Conservation (phyloP, 37 sponge, comb jelly and placozoan species). For the Beroe forskalii region DNA sequence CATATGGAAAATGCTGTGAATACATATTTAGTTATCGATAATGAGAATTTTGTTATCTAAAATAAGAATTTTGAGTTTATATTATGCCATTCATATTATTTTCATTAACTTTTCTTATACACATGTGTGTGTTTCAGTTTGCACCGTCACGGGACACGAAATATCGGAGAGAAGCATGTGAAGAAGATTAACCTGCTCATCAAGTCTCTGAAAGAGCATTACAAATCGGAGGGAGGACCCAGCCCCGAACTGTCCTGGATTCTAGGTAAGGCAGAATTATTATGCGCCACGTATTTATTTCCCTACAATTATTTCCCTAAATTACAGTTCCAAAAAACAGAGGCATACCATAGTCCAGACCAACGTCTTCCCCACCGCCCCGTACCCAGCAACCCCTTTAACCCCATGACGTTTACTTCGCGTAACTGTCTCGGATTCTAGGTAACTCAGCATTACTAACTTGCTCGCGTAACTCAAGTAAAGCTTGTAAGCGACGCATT, state of each 20-base stretch:
- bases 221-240: not conserved
- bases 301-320: no score
- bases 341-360: not conserved
- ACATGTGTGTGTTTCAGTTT: conserved; percentile 12
- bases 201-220: not conserved
- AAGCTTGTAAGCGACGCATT: no score
- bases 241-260: conserved; percentile 20
- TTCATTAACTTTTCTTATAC: not conserved
- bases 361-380: not conserved
- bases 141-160: conserved; percentile 53
- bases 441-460: no score
- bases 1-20: not conserved
- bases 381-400: no score
- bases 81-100: not conserved
- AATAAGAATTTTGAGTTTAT: not conserved
- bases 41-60: not conserved
- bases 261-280: not conserved
- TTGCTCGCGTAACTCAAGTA: no score
- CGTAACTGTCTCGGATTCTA: no score
- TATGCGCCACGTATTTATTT: not conserved
- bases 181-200: conserved; percentile 22
- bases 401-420: no score
- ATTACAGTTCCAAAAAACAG: no score
- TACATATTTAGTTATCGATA: not conserved
- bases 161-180: conserved; percentile 16